Evolutionary conservation across 2,797 vertebrate genomes (phyloP), one percentile per base, ranked within the genome.

Genomic region (Monodelphis domestica): DNA sequence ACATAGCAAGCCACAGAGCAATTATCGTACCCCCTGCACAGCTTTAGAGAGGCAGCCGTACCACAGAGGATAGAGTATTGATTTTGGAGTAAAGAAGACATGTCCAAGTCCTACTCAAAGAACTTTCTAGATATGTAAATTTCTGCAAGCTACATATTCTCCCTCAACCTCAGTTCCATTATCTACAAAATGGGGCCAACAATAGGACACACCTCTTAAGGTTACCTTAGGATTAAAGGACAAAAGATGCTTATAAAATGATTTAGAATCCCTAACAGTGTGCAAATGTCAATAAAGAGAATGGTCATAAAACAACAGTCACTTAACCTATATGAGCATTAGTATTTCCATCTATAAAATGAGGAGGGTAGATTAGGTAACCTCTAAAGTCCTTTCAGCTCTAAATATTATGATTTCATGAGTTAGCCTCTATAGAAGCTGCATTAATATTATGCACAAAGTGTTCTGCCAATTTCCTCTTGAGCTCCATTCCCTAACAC

Each of bases 401-500:
- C 70, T 78, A 45, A 78, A 78, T 78, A 78, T 45, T 78, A 78
- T 78, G 38, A 78, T 78, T 78, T 45, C 70, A 45, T 78, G 70
- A 92, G 26, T 91, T 21, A 33, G 57, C 45, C 33, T 95, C 91
- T 92, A 51, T 50, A 52, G 92, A 63, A 55, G 96, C 87, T 57
- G 21, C 90, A 89, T 96, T 96, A 96, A 89, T 63, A 59, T 94
- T 5, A 0, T 87, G 33, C 91, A 93, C 92, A 92, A 88, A 95
- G 53, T 94, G 38, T 95, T 95, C 96, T 93, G 12, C 91, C 89
- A 52, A 70, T 54, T 95, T 88, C 45, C 57, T 95, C 89, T 96
- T 93, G 93, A 95, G 88, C 92, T 52, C n/a, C 91, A 93, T 94
- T 91, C 55, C 90, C 88, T 97, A 92, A 97, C 93, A 91, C 57